A percentile compares a stretch with the other conserved stretches of the same genome.
phyloP scores from a whole-genome alignment of 2,888 invertebrate species.

The Gasteruption jaculator region DNA sequence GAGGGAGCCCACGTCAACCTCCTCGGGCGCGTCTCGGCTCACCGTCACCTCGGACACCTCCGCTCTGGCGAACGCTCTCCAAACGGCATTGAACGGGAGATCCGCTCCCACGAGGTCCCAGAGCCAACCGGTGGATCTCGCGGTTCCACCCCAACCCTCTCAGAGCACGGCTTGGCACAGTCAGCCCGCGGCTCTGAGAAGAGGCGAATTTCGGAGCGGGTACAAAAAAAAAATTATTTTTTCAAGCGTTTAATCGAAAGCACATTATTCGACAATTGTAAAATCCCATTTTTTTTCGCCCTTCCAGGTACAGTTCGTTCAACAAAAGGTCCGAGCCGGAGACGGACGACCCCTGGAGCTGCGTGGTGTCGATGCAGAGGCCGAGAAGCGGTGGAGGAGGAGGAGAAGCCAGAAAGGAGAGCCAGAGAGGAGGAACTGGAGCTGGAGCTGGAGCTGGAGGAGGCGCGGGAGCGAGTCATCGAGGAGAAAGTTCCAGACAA shows the following conservation, averaged over 20 bases:
- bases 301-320: constrained; percentile 44
- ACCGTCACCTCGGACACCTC: constrained; percentile 46
- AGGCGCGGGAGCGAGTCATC: too few species aligned
- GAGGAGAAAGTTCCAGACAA: too few species aligned
- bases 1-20: constrained; percentile 42
- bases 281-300: constrained; percentile 7
- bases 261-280: background rate
- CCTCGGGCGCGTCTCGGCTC: constrained; percentile 43
- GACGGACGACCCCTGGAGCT: constrained; percentile 46
- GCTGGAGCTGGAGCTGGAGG: constrained; percentile 4
- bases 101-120: constrained; percentile 51
- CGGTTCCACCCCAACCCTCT: constrained; percentile 36
- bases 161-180: constrained; percentile 44
- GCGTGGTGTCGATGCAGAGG: constrained; percentile 37
- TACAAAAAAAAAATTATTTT: constrained; percentile 21
- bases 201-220: constrained; percentile 47
- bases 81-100: constrained; percentile 40
- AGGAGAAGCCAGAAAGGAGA: constrained; percentile 6
- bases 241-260: background rate
- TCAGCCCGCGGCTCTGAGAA: constrained; percentile 44
- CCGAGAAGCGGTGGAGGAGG: constrained; percentile 34
- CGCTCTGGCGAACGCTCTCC: constrained; percentile 42
- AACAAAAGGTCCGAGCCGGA: constrained; percentile 46
- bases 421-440: background rate
- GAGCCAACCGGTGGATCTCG: constrained; percentile 53